These are phyloP conservation scores for Danio albolineatus DNA, from an alignment of 2,797 vertebrate species.

Conservation along the genomic window DNA sequence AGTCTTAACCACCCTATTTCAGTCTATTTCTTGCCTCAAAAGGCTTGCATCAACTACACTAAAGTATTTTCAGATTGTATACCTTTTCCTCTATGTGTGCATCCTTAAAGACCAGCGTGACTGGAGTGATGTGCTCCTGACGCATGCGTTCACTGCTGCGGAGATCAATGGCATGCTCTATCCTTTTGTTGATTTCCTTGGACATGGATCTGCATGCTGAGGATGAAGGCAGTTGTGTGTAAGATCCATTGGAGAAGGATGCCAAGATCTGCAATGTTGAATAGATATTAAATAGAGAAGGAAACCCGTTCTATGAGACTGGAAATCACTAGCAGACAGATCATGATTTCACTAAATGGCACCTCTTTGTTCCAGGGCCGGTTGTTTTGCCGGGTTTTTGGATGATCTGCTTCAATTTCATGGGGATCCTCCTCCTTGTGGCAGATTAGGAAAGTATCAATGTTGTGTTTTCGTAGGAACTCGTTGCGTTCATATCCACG, in stretches of 20 bases:
- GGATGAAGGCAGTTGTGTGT: constrained; percentile 62
- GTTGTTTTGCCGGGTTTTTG: constrained; percentile 72
- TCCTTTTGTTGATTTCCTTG: constrained; percentile 80
- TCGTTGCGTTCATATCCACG: constrained; percentile 91
- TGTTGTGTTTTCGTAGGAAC: constrained; percentile 93
- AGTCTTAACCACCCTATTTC: too few species aligned
- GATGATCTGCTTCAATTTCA: constrained; percentile 69
- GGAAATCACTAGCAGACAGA: constrained; percentile 63
- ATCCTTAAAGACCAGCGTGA: constrained; percentile 80
- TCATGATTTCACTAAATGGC: constrained; percentile 86
- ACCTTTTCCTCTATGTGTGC: constrained; percentile 80
- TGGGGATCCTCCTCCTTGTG: constrained; percentile 80
- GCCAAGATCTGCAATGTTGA: constrained; percentile 74
- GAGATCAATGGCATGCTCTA: constrained; percentile 78
- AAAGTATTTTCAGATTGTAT: neutral
- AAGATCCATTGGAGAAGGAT: constrained; percentile 77
- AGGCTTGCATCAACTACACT: too few species aligned
- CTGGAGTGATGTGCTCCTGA: constrained; percentile 75
- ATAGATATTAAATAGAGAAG: neutral
- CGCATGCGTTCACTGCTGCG: constrained; percentile 81
- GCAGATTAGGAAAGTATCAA: constrained; percentile 95
- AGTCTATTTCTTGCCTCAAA: too few species aligned
- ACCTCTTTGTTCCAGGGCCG: constrained; percentile 85
- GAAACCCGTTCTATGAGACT: neutral
- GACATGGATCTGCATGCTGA: constrained; percentile 65